Evolutionary conservation across 2,113 vertebrate species (phyloP).

Genomic region (Rhinichthys klamathensis): DNA sequence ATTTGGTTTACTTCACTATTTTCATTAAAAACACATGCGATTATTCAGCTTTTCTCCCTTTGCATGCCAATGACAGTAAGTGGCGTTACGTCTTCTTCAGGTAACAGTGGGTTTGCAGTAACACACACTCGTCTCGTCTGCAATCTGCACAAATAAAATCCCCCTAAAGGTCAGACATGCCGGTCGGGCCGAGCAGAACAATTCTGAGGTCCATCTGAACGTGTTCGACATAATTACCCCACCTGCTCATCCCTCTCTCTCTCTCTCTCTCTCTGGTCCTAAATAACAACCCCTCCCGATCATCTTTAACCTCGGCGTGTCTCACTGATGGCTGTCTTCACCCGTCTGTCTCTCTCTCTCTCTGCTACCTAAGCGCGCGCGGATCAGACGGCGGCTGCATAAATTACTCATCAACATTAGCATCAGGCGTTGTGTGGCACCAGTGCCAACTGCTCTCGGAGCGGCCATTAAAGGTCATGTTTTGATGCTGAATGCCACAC

Average conservation of each 20-base stretch:
- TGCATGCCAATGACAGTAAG: too few relatives aligned
- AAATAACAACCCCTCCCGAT: constrained; percentile 67
- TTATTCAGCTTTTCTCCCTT: too few relatives aligned
- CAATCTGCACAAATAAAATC: constrained; percentile 62
- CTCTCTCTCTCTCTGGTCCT: constrained; percentile 49
- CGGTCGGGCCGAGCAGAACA: constrained; percentile 75
- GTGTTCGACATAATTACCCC: constrained; percentile 80
- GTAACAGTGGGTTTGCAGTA: constrained; percentile 56
- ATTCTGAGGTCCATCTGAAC: constrained; percentile 73
- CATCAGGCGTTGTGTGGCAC: constrained; percentile 88
- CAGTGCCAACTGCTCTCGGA: constrained; percentile 97
- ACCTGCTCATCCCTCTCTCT: constrained; percentile 46
- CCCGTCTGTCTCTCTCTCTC: constrained; percentile 41
- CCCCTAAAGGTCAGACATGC: constrained; percentile 74
- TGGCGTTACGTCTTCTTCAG: too few relatives aligned
- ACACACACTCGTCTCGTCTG: constrained; percentile 69
- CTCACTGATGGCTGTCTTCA: constrained; percentile 53
- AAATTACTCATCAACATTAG: constrained; percentile 98
- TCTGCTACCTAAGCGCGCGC: constrained; percentile 46
- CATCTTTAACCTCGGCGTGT: constrained; percentile 73
- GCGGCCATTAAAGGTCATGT: constrained; percentile 99
- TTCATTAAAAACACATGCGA: too few relatives aligned
- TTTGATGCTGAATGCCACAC: constrained; percentile 99
- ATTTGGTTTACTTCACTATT: too few relatives aligned
- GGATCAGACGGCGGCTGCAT: constrained; percentile 80